Percentiles rank a stretch among this genome's conserved stretches.
Evolutionary conservation across 2,888 invertebrate species (phyloP).

Genomic region (Pilophorus perplexus): DNA sequence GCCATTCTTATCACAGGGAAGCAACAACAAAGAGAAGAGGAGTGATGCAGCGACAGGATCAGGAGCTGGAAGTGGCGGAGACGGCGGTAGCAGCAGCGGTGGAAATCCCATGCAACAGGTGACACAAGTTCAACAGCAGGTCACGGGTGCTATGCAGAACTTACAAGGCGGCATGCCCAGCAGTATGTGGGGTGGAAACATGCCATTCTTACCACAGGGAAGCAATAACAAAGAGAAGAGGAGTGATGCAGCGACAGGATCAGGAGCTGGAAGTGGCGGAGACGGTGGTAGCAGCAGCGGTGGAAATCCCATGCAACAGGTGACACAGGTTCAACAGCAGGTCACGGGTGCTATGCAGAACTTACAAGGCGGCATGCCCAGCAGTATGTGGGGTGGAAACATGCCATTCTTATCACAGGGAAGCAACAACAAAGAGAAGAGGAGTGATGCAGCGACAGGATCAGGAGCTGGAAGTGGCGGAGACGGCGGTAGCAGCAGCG

Average conservation of each 20-base stretch:
- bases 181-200: constrained; percentile 17
- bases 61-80: not conserved
- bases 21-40: constrained; percentile 8
- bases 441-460: not conserved
- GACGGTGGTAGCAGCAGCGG: too few species aligned
- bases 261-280: not conserved
- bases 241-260: not conserved
- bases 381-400: not conserved
- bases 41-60: not conserved
- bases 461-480: not conserved
- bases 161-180: not conserved
- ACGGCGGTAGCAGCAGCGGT: not conserved
- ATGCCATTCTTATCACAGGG: constrained; percentile 11
- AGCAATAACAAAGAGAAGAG: not conserved
- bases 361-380: not conserved
- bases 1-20: constrained; percentile 4
- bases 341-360: not conserved
- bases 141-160: too few species aligned
- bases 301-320: not conserved
- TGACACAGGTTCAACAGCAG: not conserved
- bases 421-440: constrained; percentile 6
- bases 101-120: not conserved
- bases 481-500: not conserved
- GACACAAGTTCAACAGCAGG: too few species aligned
- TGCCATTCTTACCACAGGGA: not conserved